Evolutionary conservation across 2,113 vertebrate species (phyloP), one percentile per base, ranked within the genome.

Genomic region (Cavia porcellus): DNA sequence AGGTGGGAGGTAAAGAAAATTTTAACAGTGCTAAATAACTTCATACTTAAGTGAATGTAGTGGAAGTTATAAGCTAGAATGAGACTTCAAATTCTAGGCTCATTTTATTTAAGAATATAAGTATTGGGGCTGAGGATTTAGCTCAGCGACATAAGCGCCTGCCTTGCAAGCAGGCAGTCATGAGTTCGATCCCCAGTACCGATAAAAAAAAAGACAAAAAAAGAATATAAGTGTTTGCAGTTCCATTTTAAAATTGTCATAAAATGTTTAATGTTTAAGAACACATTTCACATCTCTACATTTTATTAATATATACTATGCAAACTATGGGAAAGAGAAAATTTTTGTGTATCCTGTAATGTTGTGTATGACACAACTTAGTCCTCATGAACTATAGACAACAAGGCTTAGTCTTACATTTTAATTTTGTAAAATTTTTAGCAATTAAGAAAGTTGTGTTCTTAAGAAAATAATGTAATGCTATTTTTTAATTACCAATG

Each of bases 401-500:
- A 47, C 42, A 7, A 30, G 42, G 28, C 24, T 77, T 15, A 47
- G 24, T 47, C 61, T n/a, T 84, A 50, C 1, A 55, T 74, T 92
- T 90, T 72, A 92, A 83, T 92, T 92, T 30, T 89, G 5, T 57
- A 59, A 90, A 85, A 38, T 6, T 81, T 45, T 86, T 74, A 80
- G 28, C 19, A 86, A 85, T 77, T 86, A 86, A 92, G 8, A 83
- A 85, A 81, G 55, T 45, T 55, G 5, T 84, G 3, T 79, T 89
- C 20, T 89, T 68, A 89, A 47, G 15, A 88, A 90, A 93, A 85
- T 38, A 11, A 81, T 5, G 45, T 22, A 19, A n/a, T 55, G 32
- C 55, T 91, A 74, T 62, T 92, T 94, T 75, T 30, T 25, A 93
- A 90, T 59, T 88, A 75, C 86, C 93, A 45, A 66, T 50, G 32